Evolutionary conservation across 1,140 invertebrate species (phyloP).

Genomic region (Oreohelix idahoensis): DNA sequence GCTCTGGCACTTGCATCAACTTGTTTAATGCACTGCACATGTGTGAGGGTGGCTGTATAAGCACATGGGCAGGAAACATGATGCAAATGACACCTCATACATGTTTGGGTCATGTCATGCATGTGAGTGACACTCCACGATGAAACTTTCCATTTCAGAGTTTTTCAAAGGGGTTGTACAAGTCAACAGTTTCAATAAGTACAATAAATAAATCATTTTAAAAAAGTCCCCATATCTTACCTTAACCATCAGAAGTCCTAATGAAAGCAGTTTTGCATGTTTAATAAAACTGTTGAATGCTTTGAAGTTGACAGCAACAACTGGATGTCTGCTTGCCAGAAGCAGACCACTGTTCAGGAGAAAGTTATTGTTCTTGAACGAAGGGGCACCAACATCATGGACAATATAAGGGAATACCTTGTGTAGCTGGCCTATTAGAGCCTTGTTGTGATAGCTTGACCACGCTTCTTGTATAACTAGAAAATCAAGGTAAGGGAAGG

Average conservation of each 20-base stretch:
- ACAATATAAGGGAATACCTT: constrained; percentile 64
- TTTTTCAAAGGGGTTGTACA: too few species aligned
- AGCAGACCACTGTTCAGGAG: constrained; percentile 70
- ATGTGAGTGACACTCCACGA: too few species aligned
- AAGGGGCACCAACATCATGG: constrained; percentile 58
- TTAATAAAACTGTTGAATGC: constrained; percentile 54
- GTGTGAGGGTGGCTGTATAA: too few species aligned
- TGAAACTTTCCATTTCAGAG: too few species aligned
- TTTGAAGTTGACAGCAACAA: constrained; percentile 67
- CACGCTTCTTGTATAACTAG: constrained; percentile 63
- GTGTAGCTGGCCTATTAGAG: constrained; percentile 59
- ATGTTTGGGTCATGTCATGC: too few species aligned
- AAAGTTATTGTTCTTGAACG: constrained; percentile 51
- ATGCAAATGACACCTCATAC: too few species aligned
- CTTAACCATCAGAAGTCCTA: constrained; percentile 71
- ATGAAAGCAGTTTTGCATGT: constrained; percentile 60
- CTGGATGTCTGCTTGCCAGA: constrained; percentile 70
- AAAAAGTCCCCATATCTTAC: constrained; percentile 45
- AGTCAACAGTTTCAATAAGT: too few species aligned
- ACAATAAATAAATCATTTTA: too few species aligned
- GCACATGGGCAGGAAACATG: too few species aligned
- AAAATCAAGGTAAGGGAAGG: constrained; percentile 61
- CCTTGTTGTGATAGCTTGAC: constrained; percentile 52
- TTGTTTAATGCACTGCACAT: too few species aligned
- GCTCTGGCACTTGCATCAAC: too few species aligned